Base-by-base conservation (phyloP, 2,797 vertebrate genomes). In the Tympanoctomys barrerae region DNA sequence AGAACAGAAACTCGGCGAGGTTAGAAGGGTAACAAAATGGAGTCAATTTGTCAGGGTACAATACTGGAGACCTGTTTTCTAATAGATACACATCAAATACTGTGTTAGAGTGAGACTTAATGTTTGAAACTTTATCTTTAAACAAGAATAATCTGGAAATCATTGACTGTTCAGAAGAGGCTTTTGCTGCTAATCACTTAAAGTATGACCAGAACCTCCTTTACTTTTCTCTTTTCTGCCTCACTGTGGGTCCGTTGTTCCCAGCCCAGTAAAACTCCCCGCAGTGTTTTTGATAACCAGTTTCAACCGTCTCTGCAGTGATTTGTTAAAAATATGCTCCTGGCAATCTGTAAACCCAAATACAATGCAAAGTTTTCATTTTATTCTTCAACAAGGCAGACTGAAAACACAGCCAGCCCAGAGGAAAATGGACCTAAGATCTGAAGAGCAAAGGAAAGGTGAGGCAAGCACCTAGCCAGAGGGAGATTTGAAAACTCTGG, bases 241-340 rank as follows among this genome's bases (percentile, higher is more conserved):
- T 93, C 39, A 52, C 49, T 42, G 49, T 16, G 26, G 39, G 31
- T 33, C 21, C 26, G 2, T 86, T 82, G 78, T 93, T 96, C 71
- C 59, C 13, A 26, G 26, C 46, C 33, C 52, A 16, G 28, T 75
- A 68, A 89, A 80, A 89, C 78, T 52, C 42, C 81, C 64, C 19
- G 80, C 39, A 8, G 21, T 64, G 49, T n/a, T 90, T 94, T 88
- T 89, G 90, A 92, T 93, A 86, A 95, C 86, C 57, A 14, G 46
- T 94, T 89, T 95, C 64, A 83, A 73, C 87, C 85, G 26, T 95
- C 92, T 83, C 13, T n/a, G 62, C 42, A 54, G 18, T 46, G 78
- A 46, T 90, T 96, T 88, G 75, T 96, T 94, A 90, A 82, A 94
- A 93, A 64, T 52, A 79, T 71, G 90, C 96, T 94, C 64, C 85